phyloP scores from a whole-genome alignment of 2,888 invertebrate species.

The Dryocosmus kuriphilus region DNA sequence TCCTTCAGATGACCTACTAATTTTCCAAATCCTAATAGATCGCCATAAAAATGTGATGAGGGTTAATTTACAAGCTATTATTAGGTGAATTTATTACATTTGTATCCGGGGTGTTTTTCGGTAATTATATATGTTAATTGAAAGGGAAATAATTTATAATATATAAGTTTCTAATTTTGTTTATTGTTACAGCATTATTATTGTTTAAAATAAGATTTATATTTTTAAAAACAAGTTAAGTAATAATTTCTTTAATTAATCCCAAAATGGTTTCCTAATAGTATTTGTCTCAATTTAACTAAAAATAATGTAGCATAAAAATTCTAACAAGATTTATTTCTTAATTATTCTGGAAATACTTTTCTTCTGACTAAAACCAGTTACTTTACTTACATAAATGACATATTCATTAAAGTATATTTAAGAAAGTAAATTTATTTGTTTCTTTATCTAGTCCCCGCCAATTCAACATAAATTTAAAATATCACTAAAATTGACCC shows the following conservation, averaged over 20 bases:
- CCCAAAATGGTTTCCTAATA: too few species aligned
- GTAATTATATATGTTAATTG: neutral
- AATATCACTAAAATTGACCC: slow-evolving; percentile 14
- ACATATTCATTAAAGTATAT: neutral
- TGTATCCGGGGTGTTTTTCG: neutral
- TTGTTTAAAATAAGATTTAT: too few species aligned
- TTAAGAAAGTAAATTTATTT: neutral
- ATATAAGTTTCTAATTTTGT: neutral
- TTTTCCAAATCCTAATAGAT: neutral
- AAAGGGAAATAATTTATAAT: too few species aligned
- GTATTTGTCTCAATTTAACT: neutral
- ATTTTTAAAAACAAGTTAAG: too few species aligned
- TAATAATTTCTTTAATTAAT: too few species aligned
- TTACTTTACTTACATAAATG: neutral
- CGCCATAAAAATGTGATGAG: neutral
- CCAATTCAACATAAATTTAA: too few species aligned
- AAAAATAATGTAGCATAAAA: neutral
- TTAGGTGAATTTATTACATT: neutral
- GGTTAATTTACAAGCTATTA: neutral
- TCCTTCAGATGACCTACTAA: neutral
- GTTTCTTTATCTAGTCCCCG: too few species aligned
- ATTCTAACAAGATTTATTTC: neutral
- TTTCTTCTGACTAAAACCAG: neutral
- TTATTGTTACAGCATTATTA: too few species aligned
- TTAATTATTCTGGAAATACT: neutral